Evolutionary conservation across 2,797 vertebrate genomes (phyloP), one percentile per base, ranked within the genome.

Genomic region (Sphenodon punctatus): DNA sequence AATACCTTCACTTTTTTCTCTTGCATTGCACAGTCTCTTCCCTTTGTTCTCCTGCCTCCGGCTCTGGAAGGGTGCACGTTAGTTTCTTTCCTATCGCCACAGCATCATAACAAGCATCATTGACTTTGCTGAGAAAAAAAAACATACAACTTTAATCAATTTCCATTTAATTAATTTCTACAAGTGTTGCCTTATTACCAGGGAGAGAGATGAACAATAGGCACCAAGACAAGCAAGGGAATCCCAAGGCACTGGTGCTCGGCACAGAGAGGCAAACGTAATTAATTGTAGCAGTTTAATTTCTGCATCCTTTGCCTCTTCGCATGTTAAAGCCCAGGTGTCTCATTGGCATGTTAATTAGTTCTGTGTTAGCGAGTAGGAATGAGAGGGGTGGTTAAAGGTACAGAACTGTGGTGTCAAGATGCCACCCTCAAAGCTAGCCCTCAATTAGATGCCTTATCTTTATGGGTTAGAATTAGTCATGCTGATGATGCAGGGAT

Each of bases 271-370:
- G 69, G 58, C 58, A 70, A 86, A 75, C 65, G 27, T 91, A 94
- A 93, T 93, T 95, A 94, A 94, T 93, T 91, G 84, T 41, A 73
- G 80, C 88, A 58, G 51, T 89, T 93, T 94, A 82, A 93, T 88
- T 89, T 68, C 84, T 88, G 74, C 72, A 67, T 80, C 66, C 88
- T 84, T 86, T 84, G 61, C 79, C 71, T 78, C 78, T 59, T 75
- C 70, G 68, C 11, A 38, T 81, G 90, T 88, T 88, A 91, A 88
- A 88, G 63, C 85, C 86, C 87, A 89, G 73, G 68, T 91, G 80
- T n/a, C 61, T 75, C 84, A 55, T 23, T n/a, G 32, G 74, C 72
- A 49, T 84, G 55, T 87, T 93, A 93, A 92, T 94, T 92, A 90
- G 74, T 87, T 80, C 48, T 75, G 59, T 17, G 20, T 53, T 70